phyloP scores from a whole-genome alignment of 2,797 vertebrate genomes.

The Phoeniculus purpureus region DNA sequence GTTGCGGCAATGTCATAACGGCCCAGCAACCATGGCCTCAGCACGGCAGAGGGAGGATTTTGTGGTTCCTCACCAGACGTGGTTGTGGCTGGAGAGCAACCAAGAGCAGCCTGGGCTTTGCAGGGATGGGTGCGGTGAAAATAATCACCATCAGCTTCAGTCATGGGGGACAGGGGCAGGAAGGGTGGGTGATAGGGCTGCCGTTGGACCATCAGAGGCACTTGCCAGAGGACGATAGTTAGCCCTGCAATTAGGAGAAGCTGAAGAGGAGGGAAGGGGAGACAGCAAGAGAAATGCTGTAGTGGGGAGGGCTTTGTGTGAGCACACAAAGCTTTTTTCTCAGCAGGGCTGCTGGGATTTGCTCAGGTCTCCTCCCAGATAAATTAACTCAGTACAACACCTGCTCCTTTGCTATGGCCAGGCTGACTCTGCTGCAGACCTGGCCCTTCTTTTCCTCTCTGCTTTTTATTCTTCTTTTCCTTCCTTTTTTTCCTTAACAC shows the following conservation, averaged over 20 bases:
- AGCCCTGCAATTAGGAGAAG: conserved; percentile 44
- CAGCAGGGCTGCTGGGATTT: conserved; percentile 52
- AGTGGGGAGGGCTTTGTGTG: conserved; percentile 34
- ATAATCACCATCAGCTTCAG: not conserved
- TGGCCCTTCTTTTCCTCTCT: not conserved
- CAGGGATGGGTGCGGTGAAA: not conserved
- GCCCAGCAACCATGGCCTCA: not conserved
- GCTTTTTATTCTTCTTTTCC: not conserved
- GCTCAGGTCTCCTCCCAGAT: conserved; percentile 42
- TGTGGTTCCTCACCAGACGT: not conserved
- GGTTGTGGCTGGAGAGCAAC: not conserved
- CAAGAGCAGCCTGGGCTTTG: not conserved
- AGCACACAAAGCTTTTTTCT: conserved; percentile 20
- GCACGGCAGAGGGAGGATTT: not conserved
- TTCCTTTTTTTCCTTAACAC: not conserved
- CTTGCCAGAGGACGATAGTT: conserved; percentile 55
- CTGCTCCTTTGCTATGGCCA: conserved; percentile 40
- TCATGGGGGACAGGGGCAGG: not conserved
- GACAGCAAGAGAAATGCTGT: not conserved
- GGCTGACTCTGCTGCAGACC: not conserved
- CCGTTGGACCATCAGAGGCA: conserved; percentile 38
- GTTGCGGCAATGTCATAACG: not conserved
- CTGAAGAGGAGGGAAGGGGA: conserved; percentile 1
- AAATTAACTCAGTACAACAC: conserved; percentile 46
- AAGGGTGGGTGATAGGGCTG: not conserved